A percentile compares a stretch with the other conserved stretches of the same genome.
phyloP scores from a whole-genome alignment of 2,113 vertebrate species.

The Ictalurus furcatus region DNA sequence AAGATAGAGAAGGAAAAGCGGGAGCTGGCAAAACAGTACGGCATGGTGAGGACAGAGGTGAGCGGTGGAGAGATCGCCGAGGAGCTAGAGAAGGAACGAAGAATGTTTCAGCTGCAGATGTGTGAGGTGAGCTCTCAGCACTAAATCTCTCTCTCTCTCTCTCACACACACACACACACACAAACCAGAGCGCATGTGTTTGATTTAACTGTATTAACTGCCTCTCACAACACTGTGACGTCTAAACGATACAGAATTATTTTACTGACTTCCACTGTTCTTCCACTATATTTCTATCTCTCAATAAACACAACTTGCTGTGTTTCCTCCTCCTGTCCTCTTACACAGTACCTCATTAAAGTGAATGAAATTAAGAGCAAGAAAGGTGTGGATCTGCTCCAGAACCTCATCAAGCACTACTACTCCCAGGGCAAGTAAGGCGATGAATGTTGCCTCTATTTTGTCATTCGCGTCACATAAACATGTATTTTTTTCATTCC shows the following conservation, averaged over 20 bases:
- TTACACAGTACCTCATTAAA: constrained; percentile 75
- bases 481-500: not conserved
- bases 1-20: constrained; percentile 76
- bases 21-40: constrained; percentile 70
- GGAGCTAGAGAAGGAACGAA: constrained; percentile 73
- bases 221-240: not conserved
- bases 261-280: not conserved
- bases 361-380: constrained; percentile 78
- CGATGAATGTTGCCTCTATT: not conserved
- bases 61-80: constrained; percentile 71
- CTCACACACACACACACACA: not conserved
- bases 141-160: not conserved
- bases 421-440: constrained; percentile 74
- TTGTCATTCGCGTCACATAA: not conserved
- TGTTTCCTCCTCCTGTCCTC: constrained; percentile 5
- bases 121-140: constrained; percentile 66
- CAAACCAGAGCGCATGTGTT: not conserved
- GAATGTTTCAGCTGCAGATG: constrained; percentile 75
- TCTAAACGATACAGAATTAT: not conserved
- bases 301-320: not conserved
- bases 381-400: constrained; percentile 73
- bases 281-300: not conserved
- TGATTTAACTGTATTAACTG: not conserved
- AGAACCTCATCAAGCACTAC: constrained; percentile 75
- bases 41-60: constrained; percentile 71